Evolutionary conservation across 2,888 invertebrate genomes (phyloP).

Genomic region (Aelia acuminata): DNA sequence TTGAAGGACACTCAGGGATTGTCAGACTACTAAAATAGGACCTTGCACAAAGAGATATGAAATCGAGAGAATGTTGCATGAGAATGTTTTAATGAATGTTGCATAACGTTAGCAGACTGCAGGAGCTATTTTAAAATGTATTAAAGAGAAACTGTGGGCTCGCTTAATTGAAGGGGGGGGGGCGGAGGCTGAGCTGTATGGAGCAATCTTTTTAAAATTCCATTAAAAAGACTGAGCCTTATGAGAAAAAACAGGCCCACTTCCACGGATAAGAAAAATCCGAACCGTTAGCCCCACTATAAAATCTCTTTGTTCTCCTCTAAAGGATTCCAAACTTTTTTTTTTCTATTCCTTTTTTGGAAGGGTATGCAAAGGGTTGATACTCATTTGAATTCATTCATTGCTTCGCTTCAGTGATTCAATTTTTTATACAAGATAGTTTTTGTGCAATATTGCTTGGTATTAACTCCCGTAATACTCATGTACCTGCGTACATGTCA

Average conservation of each 20-base stretch:
- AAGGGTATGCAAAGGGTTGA: neutral
- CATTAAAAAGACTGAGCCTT: constrained; percentile 46
- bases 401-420: neutral
- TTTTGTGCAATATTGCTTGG: neutral
- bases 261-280: constrained; percentile 4
- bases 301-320: constrained; percentile 3
- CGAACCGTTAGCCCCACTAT: neutral
- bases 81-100: neutral
- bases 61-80: no score
- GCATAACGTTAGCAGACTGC: neutral
- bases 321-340: neutral
- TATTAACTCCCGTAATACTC: neutral
- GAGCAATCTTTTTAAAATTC: constrained; percentile 48
- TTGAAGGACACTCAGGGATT: neutral
- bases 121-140: constrained; percentile 48
- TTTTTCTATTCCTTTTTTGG: no score
- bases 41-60: neutral
- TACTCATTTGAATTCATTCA: neutral
- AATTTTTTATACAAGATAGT: neutral
- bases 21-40: neutral
- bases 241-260: constrained; percentile 33
- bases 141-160: constrained; percentile 32
- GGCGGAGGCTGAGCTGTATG: neutral
- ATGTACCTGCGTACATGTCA: no score
- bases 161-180: neutral